Evolutionary conservation across 2,113 vertebrate species (phyloP), one percentile per base, ranked within the genome.

Genomic region (Tachysurus fulvidraco): DNA sequence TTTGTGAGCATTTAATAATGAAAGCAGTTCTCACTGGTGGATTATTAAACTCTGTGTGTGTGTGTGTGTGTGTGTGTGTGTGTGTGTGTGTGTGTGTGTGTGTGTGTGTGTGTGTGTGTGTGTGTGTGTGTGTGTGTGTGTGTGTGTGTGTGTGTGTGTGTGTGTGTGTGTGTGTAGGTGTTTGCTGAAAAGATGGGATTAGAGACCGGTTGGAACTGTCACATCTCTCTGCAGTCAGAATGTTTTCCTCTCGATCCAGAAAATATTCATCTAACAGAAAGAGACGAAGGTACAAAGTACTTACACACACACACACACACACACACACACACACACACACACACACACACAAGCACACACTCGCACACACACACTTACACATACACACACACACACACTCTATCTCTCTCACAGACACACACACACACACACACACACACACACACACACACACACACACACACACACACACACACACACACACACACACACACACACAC

Each of bases 161-260:
- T 55, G 25, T 71, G 41, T 44, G 28, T 46, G 36, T 79, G 83
- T 59, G 59, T 44, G 67, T 55, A 90, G 88, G 84, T 86, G 57
- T 92, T 89, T 86, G 89, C 89, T 55, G 89, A 88, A 81, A 90
- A 89, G 85, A 86, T 89, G 90, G 89, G 89, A 50, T 77, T 85
- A 10, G 89, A 91, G 81, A 87, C 74, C 0, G 88, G 84, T n/a
- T 89, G 86, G 90, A 90, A 90, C 85, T 90, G 88, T 83, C 85
- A 88, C 67, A 88, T 91, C 74, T 91, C 88, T 28, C 84, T 91
- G 74, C 86, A 87, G 46, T 88, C 89, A 17, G 89, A 88, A n/a
- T 25, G 81, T 52, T 90, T 91, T 83, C 81, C 80, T 54, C 62
- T 87, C n/a, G 81, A 91, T 79, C 30, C 84, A n/a, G 79, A 88